A percentile compares a stretch with the other conserved stretches of the same genome.
These are phyloP conservation scores for Himalopsyche japonica DNA, from an alignment of 2,888 invertebrate genomes.

Conservation along the genomic window DNA sequence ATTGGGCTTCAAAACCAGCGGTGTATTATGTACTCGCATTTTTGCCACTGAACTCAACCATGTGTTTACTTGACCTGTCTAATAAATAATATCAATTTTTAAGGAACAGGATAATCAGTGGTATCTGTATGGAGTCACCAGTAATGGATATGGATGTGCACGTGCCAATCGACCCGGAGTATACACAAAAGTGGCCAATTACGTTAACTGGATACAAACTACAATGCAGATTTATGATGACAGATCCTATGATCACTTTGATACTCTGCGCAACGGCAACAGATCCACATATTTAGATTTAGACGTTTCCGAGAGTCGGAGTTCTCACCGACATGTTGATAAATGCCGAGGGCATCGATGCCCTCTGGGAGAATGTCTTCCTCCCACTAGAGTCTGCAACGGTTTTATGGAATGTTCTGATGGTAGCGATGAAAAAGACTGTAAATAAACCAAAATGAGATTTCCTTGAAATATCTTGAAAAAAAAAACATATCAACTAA, in stretches of 20 bases:
- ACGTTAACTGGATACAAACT: conserved; percentile 71
- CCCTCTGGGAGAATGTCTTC: conserved; percentile 75
- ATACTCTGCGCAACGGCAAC: conserved; percentile 44
- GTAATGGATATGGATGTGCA: conserved; percentile 81
- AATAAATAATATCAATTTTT: not conserved
- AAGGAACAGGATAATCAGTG: conserved; percentile 56
- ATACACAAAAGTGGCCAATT: conserved; percentile 78
- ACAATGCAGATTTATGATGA: conserved; percentile 54
- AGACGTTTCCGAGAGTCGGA: conserved; percentile 53
- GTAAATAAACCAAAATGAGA: conserved; percentile 56
- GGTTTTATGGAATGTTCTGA: conserved; percentile 78
- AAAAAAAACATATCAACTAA: not conserved
- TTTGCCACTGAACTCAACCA: no score
- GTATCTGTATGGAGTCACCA: conserved; percentile 70
- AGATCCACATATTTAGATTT: conserved; percentile 54
- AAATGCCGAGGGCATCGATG: conserved; percentile 72
- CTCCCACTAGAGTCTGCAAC: conserved; percentile 72
- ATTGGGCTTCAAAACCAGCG: no score
- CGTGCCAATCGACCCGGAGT: conserved; percentile 78
- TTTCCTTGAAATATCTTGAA: conserved; percentile 43
- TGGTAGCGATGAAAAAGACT: conserved; percentile 72
- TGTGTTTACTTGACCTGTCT: no score
- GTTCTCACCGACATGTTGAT: conserved; percentile 46
- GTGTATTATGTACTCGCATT: no score
- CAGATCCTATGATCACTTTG: conserved; percentile 41